Evolutionary conservation across 2,888 invertebrate species (phyloP), one percentile per base, ranked within the genome.

Genomic region (Cancer borealis): DNA sequence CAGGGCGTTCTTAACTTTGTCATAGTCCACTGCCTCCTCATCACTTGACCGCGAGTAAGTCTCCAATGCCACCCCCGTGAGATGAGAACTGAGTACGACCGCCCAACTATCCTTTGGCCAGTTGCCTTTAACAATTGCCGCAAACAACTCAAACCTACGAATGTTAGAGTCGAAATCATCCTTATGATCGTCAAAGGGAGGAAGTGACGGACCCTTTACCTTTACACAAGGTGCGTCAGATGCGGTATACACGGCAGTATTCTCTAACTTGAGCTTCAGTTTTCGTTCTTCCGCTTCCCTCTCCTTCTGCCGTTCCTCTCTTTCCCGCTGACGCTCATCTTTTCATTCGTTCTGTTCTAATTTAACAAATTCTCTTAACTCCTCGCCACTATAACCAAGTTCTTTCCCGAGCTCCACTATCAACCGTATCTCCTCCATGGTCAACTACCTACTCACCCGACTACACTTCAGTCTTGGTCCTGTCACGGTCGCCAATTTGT

Each of bases 21-120:
- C 39, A 49, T 92, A 79, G 21, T 92, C 73, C 12, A 45, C 49
- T 10, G 91, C 91, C n/a, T 91, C 91, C 30, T 91, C 66, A 26
- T 30, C 6, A 30, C 39, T 91, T 79, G 79, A 60, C 47, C 92
- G 46, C 30, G 79, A 79, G 30, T 46, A 92, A 21, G 60, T 66
- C 2, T 92, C 79, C 39, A 92, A n/a, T 4, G 79, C 84, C 39
- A 73, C 47, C 5, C 47, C 79, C 46, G 30, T 14, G 14, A 73
- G 46, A 73, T 66, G 73, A 46, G 92, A 79, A 73, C 91, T 91
- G 12, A 91, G 66, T 5, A 91, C 49, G 12, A 91, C 39, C 47
- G 66, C 91, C 91, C 60, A 66, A 26, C n/a, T 66, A 8, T 17
- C 30, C n/a, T 17, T 14, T n/a, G 47, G 39, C 60, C 60, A 91